phyloP scores from a whole-genome alignment of 2,797 vertebrate species.

The Xenentodon cancila region DNA sequence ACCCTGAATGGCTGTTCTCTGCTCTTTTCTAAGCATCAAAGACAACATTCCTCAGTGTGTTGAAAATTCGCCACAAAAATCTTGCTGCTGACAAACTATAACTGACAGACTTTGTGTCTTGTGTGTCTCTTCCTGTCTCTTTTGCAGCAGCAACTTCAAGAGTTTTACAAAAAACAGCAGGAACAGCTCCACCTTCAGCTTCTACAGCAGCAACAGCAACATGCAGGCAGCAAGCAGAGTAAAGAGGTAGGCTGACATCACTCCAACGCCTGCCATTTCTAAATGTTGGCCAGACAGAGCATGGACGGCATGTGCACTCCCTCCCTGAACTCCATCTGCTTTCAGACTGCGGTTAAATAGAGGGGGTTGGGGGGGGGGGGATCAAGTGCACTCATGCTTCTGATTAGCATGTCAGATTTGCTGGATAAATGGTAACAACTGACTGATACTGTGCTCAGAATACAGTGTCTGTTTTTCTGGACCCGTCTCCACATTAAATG shows the following conservation, averaged over 20 bases:
- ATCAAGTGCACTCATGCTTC: constrained; percentile 74
- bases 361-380: constrained; percentile 16
- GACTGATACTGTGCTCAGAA: constrained; percentile 48
- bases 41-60: constrained; percentile 36
- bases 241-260: constrained; percentile 95
- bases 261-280: constrained; percentile 47
- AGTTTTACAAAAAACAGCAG: constrained; percentile 99
- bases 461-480: constrained; percentile 22
- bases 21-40: constrained; percentile 19
- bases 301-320: constrained; percentile 62
- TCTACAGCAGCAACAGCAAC: constrained; percentile 93
- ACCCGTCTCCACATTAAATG: constrained; percentile 18
- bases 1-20: constrained; percentile 31
- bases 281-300: constrained; percentile 60
- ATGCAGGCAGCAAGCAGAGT: constrained; percentile 97
- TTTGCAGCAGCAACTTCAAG: constrained; percentile 99
- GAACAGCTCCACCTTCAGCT: constrained; percentile 99
- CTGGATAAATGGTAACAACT: constrained; percentile 65
- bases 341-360: constrained; percentile 68
- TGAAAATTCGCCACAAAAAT: constrained; percentile 15
- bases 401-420: constrained; percentile 73
- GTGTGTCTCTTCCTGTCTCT: constrained; percentile 57
- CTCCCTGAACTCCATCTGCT: constrained; percentile 66
- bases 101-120: constrained; percentile 43
- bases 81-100: constrained; percentile 4